Base-by-base conservation (phyloP, 2,888 invertebrate genomes). In the Carpatolechia fugitivella region DNA sequence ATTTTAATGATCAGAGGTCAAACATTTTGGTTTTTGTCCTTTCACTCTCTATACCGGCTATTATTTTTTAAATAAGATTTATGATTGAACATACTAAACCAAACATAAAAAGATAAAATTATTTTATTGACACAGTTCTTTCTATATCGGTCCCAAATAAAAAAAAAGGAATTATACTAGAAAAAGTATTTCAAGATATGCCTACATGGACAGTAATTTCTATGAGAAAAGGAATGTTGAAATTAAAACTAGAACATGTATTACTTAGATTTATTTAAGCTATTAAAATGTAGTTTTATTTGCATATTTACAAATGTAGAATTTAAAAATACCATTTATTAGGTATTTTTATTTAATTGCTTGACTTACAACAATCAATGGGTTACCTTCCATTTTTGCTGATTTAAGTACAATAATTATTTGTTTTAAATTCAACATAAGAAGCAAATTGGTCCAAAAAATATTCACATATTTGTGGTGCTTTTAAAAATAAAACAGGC, bases 181-280 rank as follows among this genome's bases (percentile, higher is more conserved):
- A n/a, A n/a, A n/a, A n/a, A n/a, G n/a, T n/a, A n/a, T n/a, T n/a
- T n/a, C n/a, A n/a, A n/a, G n/a, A n/a, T n/a, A n/a, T n/a, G n/a
- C n/a, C n/a, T n/a, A n/a, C n/a, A n/a, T n/a, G n/a, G n/a, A n/a
- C n/a, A n/a, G n/a, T n/a, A n/a, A n/a, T n/a, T 20, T 10, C 10
- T 11, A 18, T 20, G 0, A 18, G 10, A 10, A 18, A 24, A 6
- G 24, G 7, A 1, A 1, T 18, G 18, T 18, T 6, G 10, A 20
- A 8, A 41, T 18, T 18, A 41, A 41, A 41, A 18, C 40, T 4
- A 41, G 11, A 20, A 41, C 16, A 10, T 41, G 4, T 41, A 6
- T 41, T 18, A 62, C 63, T 70, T 68, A 60, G 59, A 65, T 83
- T 80, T 82, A 82, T 78, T 74, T 82, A 80, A 80, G 83, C 82